phyloP scores from a whole-genome alignment of 23 tunicate genomes.

The Corella eumyota region DNA sequence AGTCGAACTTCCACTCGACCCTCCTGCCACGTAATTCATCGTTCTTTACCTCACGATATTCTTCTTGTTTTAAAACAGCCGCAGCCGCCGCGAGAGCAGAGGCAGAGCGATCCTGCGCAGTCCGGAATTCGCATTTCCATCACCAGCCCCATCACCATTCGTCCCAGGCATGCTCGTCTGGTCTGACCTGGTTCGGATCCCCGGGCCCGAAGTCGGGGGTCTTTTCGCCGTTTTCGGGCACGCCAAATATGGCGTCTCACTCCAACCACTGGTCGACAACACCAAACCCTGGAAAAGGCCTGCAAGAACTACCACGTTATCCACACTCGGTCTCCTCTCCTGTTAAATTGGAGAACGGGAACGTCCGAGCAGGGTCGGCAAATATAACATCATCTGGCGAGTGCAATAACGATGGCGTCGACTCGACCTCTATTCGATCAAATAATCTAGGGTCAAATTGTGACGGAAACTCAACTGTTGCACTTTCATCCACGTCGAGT shows the following conservation, averaged over 20 bases:
- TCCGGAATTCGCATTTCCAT: constrained; percentile 29
- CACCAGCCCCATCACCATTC: constrained; percentile 18
- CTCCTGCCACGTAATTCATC: constrained; percentile 13
- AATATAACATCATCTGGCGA: constrained; percentile 7
- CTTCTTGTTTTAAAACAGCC: constrained; percentile 12
- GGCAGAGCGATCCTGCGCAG: constrained; percentile 54
- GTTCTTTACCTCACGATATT: constrained; percentile 10
- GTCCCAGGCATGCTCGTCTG: constrained; percentile 9
- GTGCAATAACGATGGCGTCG: constrained; percentile 6
- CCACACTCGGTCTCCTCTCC: neutral
- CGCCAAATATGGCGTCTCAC: constrained; percentile 18
- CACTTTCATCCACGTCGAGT: constrained; percentile 3
- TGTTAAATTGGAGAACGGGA: neutral
- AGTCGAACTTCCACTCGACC: constrained; percentile 13
- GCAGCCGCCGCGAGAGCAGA: constrained; percentile 50
- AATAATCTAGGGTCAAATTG: too few species aligned
- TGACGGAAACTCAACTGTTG: too few species aligned
- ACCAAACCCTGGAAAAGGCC: constrained; percentile 11
- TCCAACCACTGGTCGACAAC: constrained; percentile 15
- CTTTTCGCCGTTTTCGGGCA: constrained; percentile 19
- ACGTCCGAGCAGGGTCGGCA: neutral
- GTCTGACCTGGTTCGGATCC: constrained; percentile 41
- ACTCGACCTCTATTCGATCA: neutral
- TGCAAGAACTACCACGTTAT: constrained; percentile 6
- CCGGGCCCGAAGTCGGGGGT: constrained; percentile 21